Conservation (phyloP, 2,113 vertebrate genomes). For the Salvator merianae region DNA sequence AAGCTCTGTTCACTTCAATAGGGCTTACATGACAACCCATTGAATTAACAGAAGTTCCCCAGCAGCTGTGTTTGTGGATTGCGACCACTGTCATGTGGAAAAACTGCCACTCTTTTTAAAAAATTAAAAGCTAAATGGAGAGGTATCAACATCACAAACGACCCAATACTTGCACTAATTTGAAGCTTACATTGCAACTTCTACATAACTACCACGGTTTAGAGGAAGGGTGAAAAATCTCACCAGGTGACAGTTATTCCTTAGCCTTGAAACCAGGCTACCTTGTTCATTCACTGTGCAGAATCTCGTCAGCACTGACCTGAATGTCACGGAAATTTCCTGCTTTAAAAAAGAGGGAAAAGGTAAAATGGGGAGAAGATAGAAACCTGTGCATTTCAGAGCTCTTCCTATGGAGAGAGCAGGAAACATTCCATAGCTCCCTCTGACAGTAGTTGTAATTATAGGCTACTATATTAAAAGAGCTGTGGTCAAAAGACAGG, state of each 20-base stretch:
- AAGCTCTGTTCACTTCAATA: constrained; percentile 13
- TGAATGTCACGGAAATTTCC: constrained; percentile 25
- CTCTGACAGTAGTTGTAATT: constrained; percentile 23
- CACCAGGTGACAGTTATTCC: constrained; percentile 20
- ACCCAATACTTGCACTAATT: constrained; percentile 9
- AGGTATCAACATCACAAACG: neutral
- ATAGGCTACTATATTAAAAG: constrained; percentile 25
- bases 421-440: neutral
- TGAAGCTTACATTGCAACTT: constrained; percentile 6
- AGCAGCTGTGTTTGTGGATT: neutral
- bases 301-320: neutral
- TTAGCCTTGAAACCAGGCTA: constrained; percentile 17
- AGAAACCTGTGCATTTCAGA: neutral
- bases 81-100: constrained; percentile 31
- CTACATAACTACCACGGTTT: neutral
- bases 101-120: constrained; percentile 32
- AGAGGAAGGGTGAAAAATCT: constrained; percentile 16
- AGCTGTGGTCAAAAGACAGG: constrained; percentile 9
- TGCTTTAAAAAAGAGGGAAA: neutral
- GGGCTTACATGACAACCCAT: neutral
- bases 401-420: neutral
- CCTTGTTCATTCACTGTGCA: constrained; percentile 39
- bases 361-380: neutral
- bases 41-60: constrained; percentile 5
- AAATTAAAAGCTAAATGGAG: neutral